Percentiles rank a stretch among this genome's conserved stretches.
Evolutionary conservation across 2,888 invertebrate species (phyloP).

Genomic region (Brachyopa scutellaris): DNA sequence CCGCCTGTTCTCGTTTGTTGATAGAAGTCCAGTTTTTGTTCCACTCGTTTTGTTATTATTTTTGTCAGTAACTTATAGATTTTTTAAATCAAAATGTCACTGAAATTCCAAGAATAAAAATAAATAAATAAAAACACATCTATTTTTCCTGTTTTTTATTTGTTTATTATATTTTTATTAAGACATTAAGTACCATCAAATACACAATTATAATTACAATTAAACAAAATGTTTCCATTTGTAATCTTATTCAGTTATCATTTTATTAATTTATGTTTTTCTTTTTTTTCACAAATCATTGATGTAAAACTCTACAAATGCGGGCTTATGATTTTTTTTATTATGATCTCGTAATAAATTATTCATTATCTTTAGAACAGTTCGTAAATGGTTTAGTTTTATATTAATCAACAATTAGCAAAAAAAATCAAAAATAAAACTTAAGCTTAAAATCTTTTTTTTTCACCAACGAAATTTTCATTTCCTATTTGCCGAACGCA

Average conservation of each 20-base stretch:
- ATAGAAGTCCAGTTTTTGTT: no score
- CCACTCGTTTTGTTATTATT: no score
- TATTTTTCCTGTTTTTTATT: slow-evolving; percentile 31
- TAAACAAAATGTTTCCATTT: slow-evolving; percentile 64
- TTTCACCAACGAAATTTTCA: slow-evolving; percentile 43
- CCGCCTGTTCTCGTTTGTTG: no score
- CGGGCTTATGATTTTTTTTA: slow-evolving; percentile 53
- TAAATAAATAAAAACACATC: neutral
- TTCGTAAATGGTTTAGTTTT: slow-evolving; percentile 73
- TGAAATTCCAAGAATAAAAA: no score
- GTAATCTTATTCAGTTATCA: slow-evolving; percentile 53
- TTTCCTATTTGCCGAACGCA: slow-evolving; percentile 41
- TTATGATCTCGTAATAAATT: slow-evolving; percentile 22
- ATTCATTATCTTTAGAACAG: slow-evolving; percentile 42
- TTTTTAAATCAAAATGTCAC: no score
- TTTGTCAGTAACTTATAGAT: no score
- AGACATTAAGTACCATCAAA: slow-evolving; percentile 76
- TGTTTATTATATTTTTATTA: slow-evolving; percentile 62
- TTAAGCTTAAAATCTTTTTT: slow-evolving; percentile 15
- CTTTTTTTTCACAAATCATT: slow-evolving; percentile 38
- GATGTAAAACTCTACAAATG: slow-evolving; percentile 62
- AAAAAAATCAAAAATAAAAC: slow-evolving; percentile 21
- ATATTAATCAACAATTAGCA: slow-evolving; percentile 33
- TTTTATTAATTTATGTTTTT: slow-evolving; percentile 55
- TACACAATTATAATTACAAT: slow-evolving; percentile 74